Evolutionary conservation across 2,888 invertebrate genomes (phyloP), one percentile per base, ranked within the genome.

Genomic region (Muscina levida): DNA sequence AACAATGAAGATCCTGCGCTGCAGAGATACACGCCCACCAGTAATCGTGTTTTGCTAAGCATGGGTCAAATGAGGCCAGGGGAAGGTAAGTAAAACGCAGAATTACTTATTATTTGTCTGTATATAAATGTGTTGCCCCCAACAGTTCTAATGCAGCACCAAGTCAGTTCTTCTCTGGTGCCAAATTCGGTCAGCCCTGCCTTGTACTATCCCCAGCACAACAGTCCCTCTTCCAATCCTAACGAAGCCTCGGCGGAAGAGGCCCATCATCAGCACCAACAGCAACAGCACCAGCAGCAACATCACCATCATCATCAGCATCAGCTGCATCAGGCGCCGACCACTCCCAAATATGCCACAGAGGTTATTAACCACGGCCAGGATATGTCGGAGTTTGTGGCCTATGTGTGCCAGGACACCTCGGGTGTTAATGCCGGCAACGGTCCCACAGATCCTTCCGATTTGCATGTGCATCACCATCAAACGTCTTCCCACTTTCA

Each of bases 371-470:
- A 96, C 48, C 81, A 81, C 3, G 95, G 96, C 0, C 96, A 96
- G 88, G 98, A 98, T 90, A 94, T 98, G 83, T 96, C 97, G 1
- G 98, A 98, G 91, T 98, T 98, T 91, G 98, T 98, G 83, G 97
- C 98, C 56, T 97, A 98, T 88, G 98, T 98, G 70, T 98, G 98
- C 89, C 98, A 98, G 91, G 98, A 98, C 91, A 95, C 96, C 37
- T 95, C 96, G 85, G 94, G 94, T 26, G 11, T 75, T 13, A 71
- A 83, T 82, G 75, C 82, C 22, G 31, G 67, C 8, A 17, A 17
- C 13, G 42, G 31, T 42, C 59, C 59, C 53, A 8, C 31, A 31
- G 72, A 72, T 66, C 82, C 77, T 78, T 57, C 57, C n/a, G 84
- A 76, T 53, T 76, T 79, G 44, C 79, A 82, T 51, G 67, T 79